These are phyloP conservation scores for Nomada ferruginata DNA, from an alignment of 2,888 invertebrate genomes.

Conservation along the genomic window DNA sequence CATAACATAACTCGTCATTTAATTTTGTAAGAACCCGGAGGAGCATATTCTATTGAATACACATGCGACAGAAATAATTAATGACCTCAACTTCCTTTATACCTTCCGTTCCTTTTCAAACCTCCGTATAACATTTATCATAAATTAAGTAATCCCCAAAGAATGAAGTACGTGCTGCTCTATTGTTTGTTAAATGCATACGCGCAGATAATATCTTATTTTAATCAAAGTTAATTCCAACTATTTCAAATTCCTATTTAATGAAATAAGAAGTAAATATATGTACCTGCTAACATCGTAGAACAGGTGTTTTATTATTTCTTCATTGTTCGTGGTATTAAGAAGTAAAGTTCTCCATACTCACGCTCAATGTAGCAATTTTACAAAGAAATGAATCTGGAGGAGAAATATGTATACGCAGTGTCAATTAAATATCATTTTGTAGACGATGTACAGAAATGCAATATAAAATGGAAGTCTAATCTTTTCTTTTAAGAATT, in stretches of 20 bases:
- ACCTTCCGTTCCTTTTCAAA: not conserved
- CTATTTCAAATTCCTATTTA: constrained; percentile 53
- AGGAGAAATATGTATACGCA: too few species aligned
- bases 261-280: constrained; percentile 44
- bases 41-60: not conserved
- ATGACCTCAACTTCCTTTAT: not conserved
- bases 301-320: not conserved
- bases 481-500: too few species aligned
- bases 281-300: constrained; percentile 42
- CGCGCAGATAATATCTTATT: constrained; percentile 9
- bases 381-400: too few species aligned
- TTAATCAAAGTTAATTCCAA: constrained; percentile 34
- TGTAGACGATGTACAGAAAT: too few species aligned
- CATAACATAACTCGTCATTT: not conserved
- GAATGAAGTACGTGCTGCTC: constrained; percentile 25
- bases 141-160: not conserved
- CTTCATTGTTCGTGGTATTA: not conserved
- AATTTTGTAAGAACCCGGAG: constrained; percentile 42
- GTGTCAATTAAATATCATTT: too few species aligned
- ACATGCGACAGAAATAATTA: not conserved
- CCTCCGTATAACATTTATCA: not conserved
- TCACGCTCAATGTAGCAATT: too few species aligned
- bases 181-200: not conserved
- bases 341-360: too few species aligned
- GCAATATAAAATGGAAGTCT: too few species aligned